These are phyloP conservation scores for Lissonota sp. DNA, from an alignment of 2,888 invertebrate genomes.

Conservation along the genomic window DNA sequence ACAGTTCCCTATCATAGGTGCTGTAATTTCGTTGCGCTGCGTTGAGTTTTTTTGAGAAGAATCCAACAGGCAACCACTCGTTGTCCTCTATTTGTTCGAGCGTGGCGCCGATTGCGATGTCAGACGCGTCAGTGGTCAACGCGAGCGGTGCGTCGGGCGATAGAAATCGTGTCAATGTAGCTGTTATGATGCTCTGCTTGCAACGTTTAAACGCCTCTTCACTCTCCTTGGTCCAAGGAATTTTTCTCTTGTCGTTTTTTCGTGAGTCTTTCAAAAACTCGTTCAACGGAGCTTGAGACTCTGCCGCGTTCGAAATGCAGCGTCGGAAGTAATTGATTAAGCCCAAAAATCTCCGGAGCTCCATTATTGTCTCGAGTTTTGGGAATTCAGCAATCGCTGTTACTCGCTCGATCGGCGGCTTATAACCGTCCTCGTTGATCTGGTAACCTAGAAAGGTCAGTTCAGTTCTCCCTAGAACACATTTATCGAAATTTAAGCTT, in stretches of 20 bases:
- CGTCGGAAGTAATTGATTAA: neutral
- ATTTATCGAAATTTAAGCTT: slow-evolving; percentile 4
- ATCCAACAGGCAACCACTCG: neutral
- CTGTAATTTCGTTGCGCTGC: neutral
- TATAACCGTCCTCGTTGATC: neutral
- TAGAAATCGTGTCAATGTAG: neutral
- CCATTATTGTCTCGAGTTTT: slow-evolving; percentile 1
- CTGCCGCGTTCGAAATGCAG: neutral
- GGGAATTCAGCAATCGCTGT: neutral
- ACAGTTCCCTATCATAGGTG: slow-evolving; percentile 5
- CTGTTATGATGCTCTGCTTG: neutral
- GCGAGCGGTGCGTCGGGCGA: neutral
- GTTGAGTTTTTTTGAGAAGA: neutral
- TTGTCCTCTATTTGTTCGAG: neutral
- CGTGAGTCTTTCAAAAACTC: slow-evolving; percentile 2
- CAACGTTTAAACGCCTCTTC: neutral
- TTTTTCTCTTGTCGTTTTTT: slow-evolving; percentile 17
- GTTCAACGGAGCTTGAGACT: neutral
- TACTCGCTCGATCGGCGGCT: neutral
- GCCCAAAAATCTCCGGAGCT: slow-evolving; percentile 3
- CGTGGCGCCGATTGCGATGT: neutral
- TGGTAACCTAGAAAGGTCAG: slow-evolving; percentile 4
- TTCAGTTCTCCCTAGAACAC: neutral
- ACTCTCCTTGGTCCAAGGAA: neutral
- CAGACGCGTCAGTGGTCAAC: neutral